These are phyloP conservation scores for Lanius collurio DNA, from an alignment of 2,113 vertebrate genomes.

Conservation along the genomic window DNA sequence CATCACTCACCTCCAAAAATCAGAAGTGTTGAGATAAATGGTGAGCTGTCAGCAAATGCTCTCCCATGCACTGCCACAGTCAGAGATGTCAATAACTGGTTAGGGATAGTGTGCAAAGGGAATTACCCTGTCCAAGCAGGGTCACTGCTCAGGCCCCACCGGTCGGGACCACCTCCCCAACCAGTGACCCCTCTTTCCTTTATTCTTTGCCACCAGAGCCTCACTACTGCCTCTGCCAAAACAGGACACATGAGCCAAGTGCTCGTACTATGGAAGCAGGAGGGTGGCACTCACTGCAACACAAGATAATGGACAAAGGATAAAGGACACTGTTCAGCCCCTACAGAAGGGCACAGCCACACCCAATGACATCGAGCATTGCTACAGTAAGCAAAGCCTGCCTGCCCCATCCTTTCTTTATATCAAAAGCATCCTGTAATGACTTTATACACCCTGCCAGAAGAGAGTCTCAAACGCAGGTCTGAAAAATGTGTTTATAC, in stretches of 20 bases:
- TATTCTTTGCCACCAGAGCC: not conserved
- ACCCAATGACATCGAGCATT: accelerated
- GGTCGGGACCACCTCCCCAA: not conserved
- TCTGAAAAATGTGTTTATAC: not conserved
- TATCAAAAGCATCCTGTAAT: not conserved
- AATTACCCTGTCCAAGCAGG: not conserved
- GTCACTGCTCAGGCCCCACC: not conserved
- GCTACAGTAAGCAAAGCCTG: not conserved
- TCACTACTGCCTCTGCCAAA: not conserved
- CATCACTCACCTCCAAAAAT: not conserved
- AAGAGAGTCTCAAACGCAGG: not conserved
- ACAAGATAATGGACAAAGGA: accelerated
- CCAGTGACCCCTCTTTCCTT: not conserved
- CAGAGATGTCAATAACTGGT: not conserved
- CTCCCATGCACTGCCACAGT: not conserved
- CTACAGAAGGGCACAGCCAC: not conserved
- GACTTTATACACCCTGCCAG: not conserved
- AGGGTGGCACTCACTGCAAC: not conserved
- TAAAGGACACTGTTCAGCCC: not conserved
- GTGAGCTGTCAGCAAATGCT: not conserved
- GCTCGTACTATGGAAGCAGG: not conserved
- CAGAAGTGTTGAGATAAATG: not conserved
- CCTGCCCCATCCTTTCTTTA: not conserved
- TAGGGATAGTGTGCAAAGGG: not conserved
- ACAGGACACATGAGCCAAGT: accelerated